Evolutionary conservation across 2,888 invertebrate genomes (phyloP), one percentile per base, ranked within the genome.

Genomic region (Agrochola lota): DNA sequence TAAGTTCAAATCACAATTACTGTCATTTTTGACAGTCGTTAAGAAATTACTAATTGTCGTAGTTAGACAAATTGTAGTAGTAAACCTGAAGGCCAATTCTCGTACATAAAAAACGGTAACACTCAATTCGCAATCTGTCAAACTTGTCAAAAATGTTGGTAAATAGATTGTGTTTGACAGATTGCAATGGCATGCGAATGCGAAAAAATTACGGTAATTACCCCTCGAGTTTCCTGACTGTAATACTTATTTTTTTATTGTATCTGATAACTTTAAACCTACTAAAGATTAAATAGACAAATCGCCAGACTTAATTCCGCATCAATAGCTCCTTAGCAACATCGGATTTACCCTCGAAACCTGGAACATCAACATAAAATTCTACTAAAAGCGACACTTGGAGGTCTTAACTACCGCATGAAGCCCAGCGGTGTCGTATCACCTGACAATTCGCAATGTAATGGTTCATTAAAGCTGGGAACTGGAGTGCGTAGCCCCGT

Each of bases 401-500:
- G 81, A 67, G 79, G 84, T 81, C 87, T 86, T 88, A 88, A 88
- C 90, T 79, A 84, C 84, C 77, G 75, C 84, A 81, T 85, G 88
- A 87, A 90, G 87, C 90, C 90, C 89, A 85, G 87, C 84, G 88
- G 91, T 89, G 91, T 90, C 91, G 91, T 93, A 91, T 91, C 91
- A 92, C 91, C 92, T 91, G 90, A 91, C 93, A 91, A 91, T 94
- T 94, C 92, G 88, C 86, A 84, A 87, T 83, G 87, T 90, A 95
- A 95, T 94, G 95, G 94, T 91, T 94, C 94, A 94, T 95, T 95
- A 94, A 92, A 90, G 89, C 87, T 75, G 86, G 90, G 89, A 94
- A 93, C 91, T 85, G 85, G 93, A 94, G 94, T 92, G 92, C 91
- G 88, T 87, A 87, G 84, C 82, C 89, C 88, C 90, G 90, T 91